Evolutionary conservation across 2,797 vertebrate genomes (phyloP).

Genomic region (Pterois miles): DNA sequence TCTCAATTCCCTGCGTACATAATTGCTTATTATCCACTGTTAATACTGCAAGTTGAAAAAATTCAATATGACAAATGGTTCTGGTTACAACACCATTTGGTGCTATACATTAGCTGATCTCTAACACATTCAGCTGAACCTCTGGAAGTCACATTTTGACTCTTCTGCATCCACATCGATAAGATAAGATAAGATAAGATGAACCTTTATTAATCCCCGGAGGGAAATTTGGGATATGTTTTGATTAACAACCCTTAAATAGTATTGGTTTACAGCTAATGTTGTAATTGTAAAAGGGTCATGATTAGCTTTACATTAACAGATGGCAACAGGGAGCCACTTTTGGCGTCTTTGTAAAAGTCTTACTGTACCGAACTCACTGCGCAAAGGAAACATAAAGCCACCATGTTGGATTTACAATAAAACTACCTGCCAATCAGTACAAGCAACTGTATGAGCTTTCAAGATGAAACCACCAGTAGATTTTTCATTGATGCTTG

Average conservation of each 20-base stretch:
- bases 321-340: neutral
- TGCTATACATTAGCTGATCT: neutral
- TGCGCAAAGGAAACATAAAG: neutral
- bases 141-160: neutral
- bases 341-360: neutral
- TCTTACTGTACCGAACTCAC: neutral
- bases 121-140: neutral
- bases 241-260: neutral
- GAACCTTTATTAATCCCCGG: no score
- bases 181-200: no score
- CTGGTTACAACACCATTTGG: neutral
- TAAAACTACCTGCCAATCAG: neutral
- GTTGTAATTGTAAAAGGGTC: neutral
- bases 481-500: neutral
- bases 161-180: neutral
- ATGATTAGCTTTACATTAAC: neutral
- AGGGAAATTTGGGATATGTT: no score
- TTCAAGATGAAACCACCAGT: neutral
- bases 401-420: neutral
- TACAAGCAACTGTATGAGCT: neutral
- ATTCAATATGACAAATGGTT: neutral
- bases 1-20: neutral
- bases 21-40: neutral
- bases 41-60: neutral
- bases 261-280: neutral